These are phyloP conservation scores for Chaunax sp. DNA, from an alignment of 2,797 vertebrate species.

Conservation along the genomic window DNA sequence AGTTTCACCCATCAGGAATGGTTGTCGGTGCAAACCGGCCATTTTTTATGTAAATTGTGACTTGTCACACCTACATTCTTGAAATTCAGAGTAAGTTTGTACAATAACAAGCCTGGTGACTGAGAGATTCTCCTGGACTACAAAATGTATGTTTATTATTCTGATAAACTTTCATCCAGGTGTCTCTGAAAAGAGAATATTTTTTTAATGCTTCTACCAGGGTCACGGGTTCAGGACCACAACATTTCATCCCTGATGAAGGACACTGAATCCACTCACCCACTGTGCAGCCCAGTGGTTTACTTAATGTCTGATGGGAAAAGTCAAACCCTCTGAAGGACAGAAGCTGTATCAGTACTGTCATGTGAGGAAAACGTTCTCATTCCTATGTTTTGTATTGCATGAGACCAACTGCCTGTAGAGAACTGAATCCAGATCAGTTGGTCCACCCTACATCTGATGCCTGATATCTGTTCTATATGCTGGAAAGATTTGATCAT, in stretches of 20 bases:
- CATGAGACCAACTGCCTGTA: slow-evolving; percentile 22
- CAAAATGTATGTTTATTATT: slow-evolving; percentile 9
- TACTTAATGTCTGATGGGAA: no score
- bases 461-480: no score
- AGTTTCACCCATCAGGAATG: background rate
- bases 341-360: no score
- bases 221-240: no score
- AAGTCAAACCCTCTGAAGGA: no score
- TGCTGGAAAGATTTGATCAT: slow-evolving; percentile 7
- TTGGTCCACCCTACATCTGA: background rate
- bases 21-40: background rate
- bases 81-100: background rate
- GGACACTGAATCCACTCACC: no score
- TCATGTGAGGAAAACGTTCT: no score
- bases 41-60: background rate
- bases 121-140: background rate
- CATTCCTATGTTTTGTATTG: slow-evolving; percentile 6
- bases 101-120: background rate
- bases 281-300: no score
- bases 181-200: background rate
- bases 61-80: background rate
- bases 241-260: background rate
- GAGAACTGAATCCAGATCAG: slow-evolving; percentile 1
- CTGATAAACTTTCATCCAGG: background rate
- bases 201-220: background rate